phyloP scores from a whole-genome alignment of 2,888 invertebrate genomes.

The Drepanosiphum platanoidis region DNA sequence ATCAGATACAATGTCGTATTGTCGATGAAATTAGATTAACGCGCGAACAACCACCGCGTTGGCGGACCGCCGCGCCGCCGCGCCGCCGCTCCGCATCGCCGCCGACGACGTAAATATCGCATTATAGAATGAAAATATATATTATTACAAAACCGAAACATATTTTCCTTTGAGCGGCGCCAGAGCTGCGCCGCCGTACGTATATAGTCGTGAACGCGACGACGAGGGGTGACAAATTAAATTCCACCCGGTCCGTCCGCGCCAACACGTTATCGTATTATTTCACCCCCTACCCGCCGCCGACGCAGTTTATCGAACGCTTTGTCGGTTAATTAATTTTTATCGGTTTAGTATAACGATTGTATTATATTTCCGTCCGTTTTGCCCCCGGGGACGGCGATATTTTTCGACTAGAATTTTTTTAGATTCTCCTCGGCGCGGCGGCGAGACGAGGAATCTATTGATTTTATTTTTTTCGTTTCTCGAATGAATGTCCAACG shows the following conservation, averaged over 20 bases:
- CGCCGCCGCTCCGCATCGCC: background rate
- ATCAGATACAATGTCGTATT: no score
- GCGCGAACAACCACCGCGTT: no score
- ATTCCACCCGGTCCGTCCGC: background rate
- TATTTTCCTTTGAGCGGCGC: slow-evolving; percentile 6
- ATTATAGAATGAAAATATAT: no score
- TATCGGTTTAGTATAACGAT: slow-evolving; percentile 13
- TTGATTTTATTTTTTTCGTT: no score
- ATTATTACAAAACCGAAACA: slow-evolving; percentile 26
- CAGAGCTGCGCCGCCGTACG: background rate
- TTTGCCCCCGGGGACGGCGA: no score
- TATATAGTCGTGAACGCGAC: background rate
- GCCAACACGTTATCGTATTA: background rate
- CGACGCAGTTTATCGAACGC: background rate
- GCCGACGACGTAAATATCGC: background rate
- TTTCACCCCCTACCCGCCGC: background rate
- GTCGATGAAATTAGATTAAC: slow-evolving; percentile 13
- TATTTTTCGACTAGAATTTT: no score
- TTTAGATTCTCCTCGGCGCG: no score
- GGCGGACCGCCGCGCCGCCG: background rate
- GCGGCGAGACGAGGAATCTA: no score
- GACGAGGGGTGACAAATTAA: background rate
- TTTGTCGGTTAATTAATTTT: slow-evolving; percentile 8
- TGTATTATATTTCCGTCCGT: no score
- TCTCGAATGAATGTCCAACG: no score